phyloP scores from a whole-genome alignment of 2,797 vertebrate genomes.

The Kryptopterus vitreolus region DNA sequence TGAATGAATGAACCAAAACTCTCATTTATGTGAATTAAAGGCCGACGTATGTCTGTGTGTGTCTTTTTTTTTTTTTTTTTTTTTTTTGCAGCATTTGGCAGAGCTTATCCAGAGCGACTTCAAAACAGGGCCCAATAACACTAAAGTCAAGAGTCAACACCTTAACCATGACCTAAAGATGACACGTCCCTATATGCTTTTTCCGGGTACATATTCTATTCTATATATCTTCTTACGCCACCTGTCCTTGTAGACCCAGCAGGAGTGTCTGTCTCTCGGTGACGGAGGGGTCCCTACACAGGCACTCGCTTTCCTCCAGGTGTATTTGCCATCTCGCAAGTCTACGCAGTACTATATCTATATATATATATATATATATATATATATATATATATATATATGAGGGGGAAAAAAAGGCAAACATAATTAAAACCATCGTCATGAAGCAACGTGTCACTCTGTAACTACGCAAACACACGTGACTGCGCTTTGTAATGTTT shows the following conservation, averaged over 20 bases:
- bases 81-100: too few relatives aligned
- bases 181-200: background rate
- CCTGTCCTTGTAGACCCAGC: constrained; percentile 87
- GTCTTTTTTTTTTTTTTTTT: too few relatives aligned
- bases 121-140: background rate
- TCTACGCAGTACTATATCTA: constrained; percentile 90
- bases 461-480: background rate
- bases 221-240: constrained; percentile 56
- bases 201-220: too few relatives aligned
- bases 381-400: too few relatives aligned
- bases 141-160: too few relatives aligned
- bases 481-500: background rate
- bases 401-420: background rate
- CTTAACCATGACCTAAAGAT: too few relatives aligned
- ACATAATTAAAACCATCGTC: background rate
- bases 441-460: background rate
- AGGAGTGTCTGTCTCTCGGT: constrained; percentile 89
- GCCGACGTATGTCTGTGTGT: background rate
- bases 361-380: too few relatives aligned
- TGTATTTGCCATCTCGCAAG: constrained; percentile 73
- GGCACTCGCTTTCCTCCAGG: constrained; percentile 81
- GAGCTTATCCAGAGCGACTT: too few relatives aligned
- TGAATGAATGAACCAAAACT: too few relatives aligned
- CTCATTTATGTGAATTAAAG: background rate
- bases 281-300: constrained; percentile 83